Percentiles rank a stretch among this genome's conserved stretches.
Evolutionary conservation across 2,797 vertebrate species (phyloP).

Genomic region (Clarias fuscus): DNA sequence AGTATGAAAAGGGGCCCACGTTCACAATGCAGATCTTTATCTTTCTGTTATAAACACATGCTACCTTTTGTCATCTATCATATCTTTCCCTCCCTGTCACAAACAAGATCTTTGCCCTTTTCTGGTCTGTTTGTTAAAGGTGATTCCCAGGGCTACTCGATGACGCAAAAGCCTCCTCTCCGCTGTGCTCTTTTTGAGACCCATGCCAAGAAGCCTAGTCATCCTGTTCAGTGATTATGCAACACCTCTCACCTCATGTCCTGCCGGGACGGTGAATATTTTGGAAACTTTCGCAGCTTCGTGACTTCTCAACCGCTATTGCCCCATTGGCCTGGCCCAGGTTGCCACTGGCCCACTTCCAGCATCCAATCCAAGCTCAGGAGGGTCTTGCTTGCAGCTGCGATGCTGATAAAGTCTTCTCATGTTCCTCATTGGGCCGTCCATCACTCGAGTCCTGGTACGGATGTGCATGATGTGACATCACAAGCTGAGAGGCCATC

Average conservation of each 20-base stretch:
- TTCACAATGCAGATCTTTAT: constrained; percentile 45
- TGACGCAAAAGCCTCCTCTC: constrained; percentile 41
- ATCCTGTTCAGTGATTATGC: constrained; percentile 51
- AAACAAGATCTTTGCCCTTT: constrained; percentile 51
- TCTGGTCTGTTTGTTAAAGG: constrained; percentile 40
- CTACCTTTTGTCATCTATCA: constrained; percentile 37
- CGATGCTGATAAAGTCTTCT: constrained; percentile 68
- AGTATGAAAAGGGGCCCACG: constrained; percentile 9
- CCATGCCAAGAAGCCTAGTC: constrained; percentile 34
- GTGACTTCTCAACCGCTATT: constrained; percentile 61
- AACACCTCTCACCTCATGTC: constrained; percentile 44
- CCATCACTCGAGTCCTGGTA: constrained; percentile 78
- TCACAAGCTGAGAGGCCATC: constrained; percentile 85
- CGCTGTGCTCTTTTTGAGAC: constrained; percentile 18
- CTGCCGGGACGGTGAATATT: constrained; percentile 51
- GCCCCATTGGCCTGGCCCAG: constrained; percentile 62
- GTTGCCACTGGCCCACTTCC: constrained; percentile 68
- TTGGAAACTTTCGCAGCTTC: constrained; percentile 64
- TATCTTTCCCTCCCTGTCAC: constrained; percentile 32
- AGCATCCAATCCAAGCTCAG: constrained; percentile 71
- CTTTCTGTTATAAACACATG: constrained; percentile 38
- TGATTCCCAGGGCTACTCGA: constrained; percentile 43
- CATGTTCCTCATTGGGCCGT: constrained; percentile 72
- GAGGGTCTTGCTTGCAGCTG: constrained; percentile 59
- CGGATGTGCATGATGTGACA: constrained; percentile 78